Percentiles rank a stretch among this genome's conserved stretches.
These are phyloP conservation scores for Aplysia californica DNA, from an alignment of 1,140 invertebrate species.

Conservation along the genomic window DNA sequence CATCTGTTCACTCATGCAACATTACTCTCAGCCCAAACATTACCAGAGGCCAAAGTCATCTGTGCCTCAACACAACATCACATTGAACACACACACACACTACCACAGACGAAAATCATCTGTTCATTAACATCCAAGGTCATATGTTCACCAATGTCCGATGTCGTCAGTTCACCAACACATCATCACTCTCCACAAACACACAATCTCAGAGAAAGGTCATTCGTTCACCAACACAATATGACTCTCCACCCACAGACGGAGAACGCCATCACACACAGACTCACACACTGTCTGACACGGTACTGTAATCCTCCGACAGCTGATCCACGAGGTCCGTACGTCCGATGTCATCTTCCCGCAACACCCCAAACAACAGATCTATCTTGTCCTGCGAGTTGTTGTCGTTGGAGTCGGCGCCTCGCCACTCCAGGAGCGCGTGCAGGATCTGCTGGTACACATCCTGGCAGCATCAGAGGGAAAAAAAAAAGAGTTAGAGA, in stretches of 20 bases:
- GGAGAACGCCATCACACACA: slow-evolving; percentile 8
- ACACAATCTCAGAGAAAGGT: background rate
- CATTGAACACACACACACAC: no score
- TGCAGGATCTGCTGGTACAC: slow-evolving; percentile 27
- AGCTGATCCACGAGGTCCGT: slow-evolving; percentile 38
- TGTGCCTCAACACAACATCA: no score
- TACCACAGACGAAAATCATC: no score
- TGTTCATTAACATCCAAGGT: no score
- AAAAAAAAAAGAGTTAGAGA: background rate
- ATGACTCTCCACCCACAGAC: background rate
- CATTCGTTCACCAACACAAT: background rate
- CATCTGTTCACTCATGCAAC: no score
- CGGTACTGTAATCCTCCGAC: slow-evolving; percentile 20
- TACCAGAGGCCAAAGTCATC: no score
- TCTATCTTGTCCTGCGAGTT: slow-evolving; percentile 23
- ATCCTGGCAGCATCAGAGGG: background rate
- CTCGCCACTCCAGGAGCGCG: slow-evolving; percentile 20
- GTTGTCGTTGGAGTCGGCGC: background rate
- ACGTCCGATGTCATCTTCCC: slow-evolving; percentile 15
- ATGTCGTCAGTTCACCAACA: background rate
- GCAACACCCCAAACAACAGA: slow-evolving; percentile 29
- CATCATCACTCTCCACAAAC: background rate
- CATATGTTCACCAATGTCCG: background rate
- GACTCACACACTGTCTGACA: no score
- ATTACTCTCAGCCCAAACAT: no score